Evolutionary conservation across 1,140 invertebrate genomes (phyloP).

Genomic region (Papilio glaucus): DNA sequence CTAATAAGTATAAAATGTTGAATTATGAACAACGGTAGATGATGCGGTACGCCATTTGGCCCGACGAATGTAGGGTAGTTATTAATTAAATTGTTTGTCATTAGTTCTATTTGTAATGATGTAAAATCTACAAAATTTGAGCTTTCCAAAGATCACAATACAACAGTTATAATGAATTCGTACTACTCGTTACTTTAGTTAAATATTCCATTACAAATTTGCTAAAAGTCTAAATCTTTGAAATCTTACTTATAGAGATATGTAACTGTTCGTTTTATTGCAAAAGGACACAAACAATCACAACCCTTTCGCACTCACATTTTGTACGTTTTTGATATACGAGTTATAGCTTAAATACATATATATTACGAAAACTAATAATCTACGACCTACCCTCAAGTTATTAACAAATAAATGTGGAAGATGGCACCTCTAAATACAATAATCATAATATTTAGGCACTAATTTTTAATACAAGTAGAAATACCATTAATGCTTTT

Average conservation of each 20-base stretch:
- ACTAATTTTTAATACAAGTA: constrained; percentile 26
- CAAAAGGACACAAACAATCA: constrained; percentile 60
- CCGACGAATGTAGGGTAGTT: constrained; percentile 45
- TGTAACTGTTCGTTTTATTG: constrained; percentile 65
- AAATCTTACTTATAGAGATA: constrained; percentile 61
- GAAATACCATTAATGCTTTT: constrained; percentile 8
- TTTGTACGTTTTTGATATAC: constrained; percentile 36
- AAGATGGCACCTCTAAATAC: constrained; percentile 34
- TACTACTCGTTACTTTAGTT: neutral
- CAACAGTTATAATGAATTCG: constrained; percentile 44
- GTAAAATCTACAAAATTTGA: constrained; percentile 79
- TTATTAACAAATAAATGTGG: constrained; percentile 15
- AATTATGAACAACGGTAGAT: constrained; percentile 37
- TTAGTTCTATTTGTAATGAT: constrained; percentile 46
- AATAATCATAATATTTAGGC: constrained; percentile 32
- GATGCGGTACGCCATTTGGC: constrained; percentile 57
- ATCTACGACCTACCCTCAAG: constrained; percentile 12
- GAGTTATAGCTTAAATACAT: constrained; percentile 40
- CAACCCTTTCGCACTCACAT: constrained; percentile 58
- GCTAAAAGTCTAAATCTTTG: constrained; percentile 56
- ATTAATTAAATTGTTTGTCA: constrained; percentile 45
- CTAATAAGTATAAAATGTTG: constrained; percentile 54
- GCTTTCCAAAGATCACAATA: constrained; percentile 68
- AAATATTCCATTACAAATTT: constrained; percentile 35
- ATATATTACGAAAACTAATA: constrained; percentile 13